Evolutionary conservation across 1,140 invertebrate genomes (phyloP).

Genomic region (Ceratoteleas bidentatus): DNA sequence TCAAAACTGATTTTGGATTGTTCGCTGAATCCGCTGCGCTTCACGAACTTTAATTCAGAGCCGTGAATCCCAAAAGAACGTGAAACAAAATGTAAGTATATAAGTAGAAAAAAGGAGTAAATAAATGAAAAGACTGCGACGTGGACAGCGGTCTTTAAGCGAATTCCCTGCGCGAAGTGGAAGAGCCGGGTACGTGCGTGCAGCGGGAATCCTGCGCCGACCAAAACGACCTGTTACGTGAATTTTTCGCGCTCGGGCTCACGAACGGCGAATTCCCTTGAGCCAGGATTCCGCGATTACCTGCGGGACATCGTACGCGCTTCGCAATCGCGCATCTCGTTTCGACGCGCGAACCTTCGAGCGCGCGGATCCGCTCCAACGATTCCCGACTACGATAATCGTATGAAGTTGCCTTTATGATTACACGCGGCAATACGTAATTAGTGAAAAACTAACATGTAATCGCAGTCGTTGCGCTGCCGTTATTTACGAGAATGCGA

Average conservation of each 20-base stretch:
- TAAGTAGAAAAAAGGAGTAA: background rate
- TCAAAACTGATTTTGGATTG: too few species aligned
- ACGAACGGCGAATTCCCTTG: conserved; percentile 43
- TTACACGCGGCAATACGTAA: conserved; percentile 31
- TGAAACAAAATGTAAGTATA: too few species aligned
- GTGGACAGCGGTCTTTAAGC: background rate
- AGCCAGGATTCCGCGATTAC: conserved; percentile 51
- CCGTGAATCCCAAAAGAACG: background rate
- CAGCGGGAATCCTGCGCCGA: conserved; percentile 17
- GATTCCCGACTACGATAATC: conserved; percentile 45
- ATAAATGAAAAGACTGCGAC: conserved; percentile 19
- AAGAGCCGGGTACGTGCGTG: conserved; percentile 18
- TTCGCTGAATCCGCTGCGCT: too few species aligned
- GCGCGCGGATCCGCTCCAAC: conserved; percentile 24
- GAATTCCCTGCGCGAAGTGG: conserved; percentile 2
- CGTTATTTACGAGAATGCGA: conserved; percentile 33
- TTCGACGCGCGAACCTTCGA: conserved; percentile 37
- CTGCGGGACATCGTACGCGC: conserved; percentile 18
- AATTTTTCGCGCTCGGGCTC: conserved; percentile 48
- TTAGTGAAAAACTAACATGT: conserved; percentile 47
- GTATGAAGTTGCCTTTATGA: conserved; percentile 30
- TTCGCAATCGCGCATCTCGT: conserved; percentile 33
- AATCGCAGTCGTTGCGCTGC: conserved; percentile 25
- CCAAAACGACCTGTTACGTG: conserved; percentile 53
- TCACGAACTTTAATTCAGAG: too few species aligned